Conservation (phyloP, 2,888 invertebrate genomes). For the Diarsia mendica region DNA sequence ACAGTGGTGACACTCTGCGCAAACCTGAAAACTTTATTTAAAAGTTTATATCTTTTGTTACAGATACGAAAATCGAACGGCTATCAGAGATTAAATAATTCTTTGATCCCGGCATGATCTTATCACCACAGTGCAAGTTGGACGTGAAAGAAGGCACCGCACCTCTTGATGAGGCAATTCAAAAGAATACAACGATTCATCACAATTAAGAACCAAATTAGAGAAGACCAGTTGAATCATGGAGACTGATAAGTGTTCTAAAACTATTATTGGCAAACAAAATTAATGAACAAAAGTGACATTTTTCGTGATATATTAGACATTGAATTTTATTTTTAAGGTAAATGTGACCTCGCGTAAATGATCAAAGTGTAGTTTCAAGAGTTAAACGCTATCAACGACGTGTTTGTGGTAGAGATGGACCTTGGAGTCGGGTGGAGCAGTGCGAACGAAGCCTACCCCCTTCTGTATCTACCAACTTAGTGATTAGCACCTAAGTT, state of each 20-base stretch:
- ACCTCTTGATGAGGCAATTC: slow-evolving; percentile 28
- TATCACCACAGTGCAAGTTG: slow-evolving; percentile 38
- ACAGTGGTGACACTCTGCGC: slow-evolving; percentile 38
- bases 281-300: slow-evolving; percentile 75
- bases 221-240: slow-evolving; percentile 72
- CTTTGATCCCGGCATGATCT: slow-evolving; percentile 48
- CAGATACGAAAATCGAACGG: slow-evolving; percentile 54
- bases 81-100: slow-evolving; percentile 38
- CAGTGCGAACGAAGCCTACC: slow-evolving; percentile 31
- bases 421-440: slow-evolving; percentile 41
- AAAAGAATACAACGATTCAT: slow-evolving; percentile 71
- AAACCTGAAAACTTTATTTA: slow-evolving; percentile 33
- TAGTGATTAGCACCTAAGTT: slow-evolving; percentile 58
- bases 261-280: slow-evolving; percentile 74
- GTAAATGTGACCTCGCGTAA: slow-evolving; percentile 76
- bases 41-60: slow-evolving; percentile 49
- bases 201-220: slow-evolving; percentile 71
- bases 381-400: slow-evolving; percentile 43
- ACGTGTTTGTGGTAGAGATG: slow-evolving; percentile 34
- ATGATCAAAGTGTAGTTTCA: slow-evolving; percentile 62
- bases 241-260: slow-evolving; percentile 77
- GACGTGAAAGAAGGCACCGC: slow-evolving; percentile 33
- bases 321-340: slow-evolving; percentile 70
- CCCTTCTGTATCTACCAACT: slow-evolving; percentile 57
- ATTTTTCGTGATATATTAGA: slow-evolving; percentile 71